phyloP scores from a whole-genome alignment of 2,888 invertebrate species.

The Charanyca ferruginea region DNA sequence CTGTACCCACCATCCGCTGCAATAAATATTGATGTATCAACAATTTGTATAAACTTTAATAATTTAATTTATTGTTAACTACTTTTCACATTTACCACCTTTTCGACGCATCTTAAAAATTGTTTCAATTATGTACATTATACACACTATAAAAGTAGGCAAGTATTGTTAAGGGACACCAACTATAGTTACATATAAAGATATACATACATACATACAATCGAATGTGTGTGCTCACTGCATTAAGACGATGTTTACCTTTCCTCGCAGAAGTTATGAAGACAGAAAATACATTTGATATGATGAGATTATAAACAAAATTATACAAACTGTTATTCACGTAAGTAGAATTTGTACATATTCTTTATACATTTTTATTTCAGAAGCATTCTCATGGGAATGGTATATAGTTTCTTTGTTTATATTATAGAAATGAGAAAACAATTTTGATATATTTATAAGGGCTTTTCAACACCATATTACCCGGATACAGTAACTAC shows the following conservation, averaged over 20 bases:
- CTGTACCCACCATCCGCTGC: no score
- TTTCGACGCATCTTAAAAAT: background rate
- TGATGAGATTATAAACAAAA: background rate
- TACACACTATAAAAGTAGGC: background rate
- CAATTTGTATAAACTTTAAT: background rate
- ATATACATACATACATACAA: slow-evolving; percentile 12
- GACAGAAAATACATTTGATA: background rate
- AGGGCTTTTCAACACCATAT: no score
- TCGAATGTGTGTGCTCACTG: slow-evolving; percentile 14
- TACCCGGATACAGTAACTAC: background rate
- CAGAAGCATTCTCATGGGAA: background rate
- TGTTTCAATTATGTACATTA: background rate
- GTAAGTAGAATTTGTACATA: background rate
- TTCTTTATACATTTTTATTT: no score
- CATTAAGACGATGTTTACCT: background rate
- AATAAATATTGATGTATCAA: background rate
- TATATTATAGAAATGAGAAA: background rate
- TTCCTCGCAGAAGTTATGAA: background rate
- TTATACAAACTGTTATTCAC: background rate
- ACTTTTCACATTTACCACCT: background rate
- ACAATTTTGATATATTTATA: background rate
- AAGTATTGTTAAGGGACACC: background rate
- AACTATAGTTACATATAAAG: slow-evolving; percentile 2
- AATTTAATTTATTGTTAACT: background rate
- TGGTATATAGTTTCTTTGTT: background rate